A percentile compares a stretch with the other conserved stretches of the same genome.
These are phyloP conservation scores for Apostichopus japonicus DNA, from an alignment of 35 echinoderm and acorn worm species.

Conservation along the genomic window DNA sequence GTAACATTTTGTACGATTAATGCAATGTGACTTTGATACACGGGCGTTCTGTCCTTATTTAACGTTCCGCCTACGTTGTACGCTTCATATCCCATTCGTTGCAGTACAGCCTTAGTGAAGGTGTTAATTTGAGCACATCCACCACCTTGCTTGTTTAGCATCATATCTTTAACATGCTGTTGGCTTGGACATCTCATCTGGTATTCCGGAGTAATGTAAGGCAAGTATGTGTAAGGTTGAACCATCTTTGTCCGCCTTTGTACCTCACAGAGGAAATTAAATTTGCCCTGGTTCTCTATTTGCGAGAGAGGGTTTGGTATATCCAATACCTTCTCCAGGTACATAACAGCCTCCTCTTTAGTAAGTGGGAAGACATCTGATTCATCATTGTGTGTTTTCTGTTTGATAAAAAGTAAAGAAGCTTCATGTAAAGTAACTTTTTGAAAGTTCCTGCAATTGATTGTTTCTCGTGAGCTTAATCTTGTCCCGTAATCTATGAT, in stretches of 20 bases:
- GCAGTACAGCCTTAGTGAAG: not conserved
- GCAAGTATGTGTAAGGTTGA: not conserved
- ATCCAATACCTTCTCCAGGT: not conserved
- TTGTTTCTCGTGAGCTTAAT: too few relatives aligned
- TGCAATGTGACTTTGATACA: not conserved
- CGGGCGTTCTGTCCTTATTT: not conserved
- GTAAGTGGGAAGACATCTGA: not conserved
- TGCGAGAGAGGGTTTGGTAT: not conserved
- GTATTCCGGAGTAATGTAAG: not conserved
- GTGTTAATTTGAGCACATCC: slow-evolving; percentile 7
- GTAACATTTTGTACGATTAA: not conserved
- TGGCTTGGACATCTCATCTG: too few relatives aligned
- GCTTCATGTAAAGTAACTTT: too few relatives aligned
- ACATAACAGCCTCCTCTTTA: not conserved
- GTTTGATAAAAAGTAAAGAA: not conserved
- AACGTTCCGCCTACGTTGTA: not conserved
- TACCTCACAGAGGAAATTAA: not conserved
- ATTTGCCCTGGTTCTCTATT: not conserved
- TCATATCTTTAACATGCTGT: not conserved
- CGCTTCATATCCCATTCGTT: not conserved
- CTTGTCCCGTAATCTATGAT: too few relatives aligned
- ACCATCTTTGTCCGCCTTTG: not conserved
- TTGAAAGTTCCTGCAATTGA: too few relatives aligned
- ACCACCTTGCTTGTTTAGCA: slow-evolving; percentile 8
- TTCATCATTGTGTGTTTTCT: not conserved